These are phyloP conservation scores for Leptinotarsa haldemani DNA, from an alignment of 2,888 invertebrate species.

Conservation along the genomic window DNA sequence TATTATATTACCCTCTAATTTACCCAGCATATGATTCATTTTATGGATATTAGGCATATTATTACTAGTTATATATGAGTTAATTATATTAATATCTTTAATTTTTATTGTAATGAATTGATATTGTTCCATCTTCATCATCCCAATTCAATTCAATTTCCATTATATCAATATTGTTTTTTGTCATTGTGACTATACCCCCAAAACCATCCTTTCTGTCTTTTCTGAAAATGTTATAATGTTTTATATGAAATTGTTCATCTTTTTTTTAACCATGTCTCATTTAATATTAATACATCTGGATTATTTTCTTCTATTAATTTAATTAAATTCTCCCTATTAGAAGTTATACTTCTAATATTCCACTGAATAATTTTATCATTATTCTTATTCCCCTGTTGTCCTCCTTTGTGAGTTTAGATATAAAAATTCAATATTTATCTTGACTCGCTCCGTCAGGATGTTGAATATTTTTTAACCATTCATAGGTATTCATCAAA, in stretches of 20 bases:
- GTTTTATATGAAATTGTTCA: slow-evolving; percentile 19
- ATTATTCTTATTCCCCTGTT: too few relatives aligned
- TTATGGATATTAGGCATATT: too few relatives aligned
- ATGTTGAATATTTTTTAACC: not conserved
- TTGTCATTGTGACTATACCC: too few relatives aligned
- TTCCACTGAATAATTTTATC: slow-evolving; percentile 34
- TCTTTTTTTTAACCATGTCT: slow-evolving; percentile 34
- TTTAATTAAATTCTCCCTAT: slow-evolving; percentile 22
- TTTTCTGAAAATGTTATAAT: slow-evolving; percentile 28
- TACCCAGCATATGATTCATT: too few relatives aligned
- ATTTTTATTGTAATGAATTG: too few relatives aligned
- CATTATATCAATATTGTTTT: too few relatives aligned
- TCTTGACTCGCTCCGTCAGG: not conserved
- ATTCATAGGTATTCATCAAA: not conserved
- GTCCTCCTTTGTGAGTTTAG: not conserved
- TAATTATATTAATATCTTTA: too few relatives aligned
- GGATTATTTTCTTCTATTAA: slow-evolving; percentile 7
- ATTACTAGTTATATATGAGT: too few relatives aligned
- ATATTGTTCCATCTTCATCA: too few relatives aligned
- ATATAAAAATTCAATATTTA: not conserved
- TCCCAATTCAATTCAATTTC: too few relatives aligned
- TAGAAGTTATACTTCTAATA: slow-evolving; percentile 31
- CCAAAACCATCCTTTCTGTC: slow-evolving; percentile 30
- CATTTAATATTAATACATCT: slow-evolving; percentile 27
- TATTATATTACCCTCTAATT: too few relatives aligned